Evolutionary conservation across 2,888 invertebrate species (phyloP).

Genomic region (Agrilus mali): DNA sequence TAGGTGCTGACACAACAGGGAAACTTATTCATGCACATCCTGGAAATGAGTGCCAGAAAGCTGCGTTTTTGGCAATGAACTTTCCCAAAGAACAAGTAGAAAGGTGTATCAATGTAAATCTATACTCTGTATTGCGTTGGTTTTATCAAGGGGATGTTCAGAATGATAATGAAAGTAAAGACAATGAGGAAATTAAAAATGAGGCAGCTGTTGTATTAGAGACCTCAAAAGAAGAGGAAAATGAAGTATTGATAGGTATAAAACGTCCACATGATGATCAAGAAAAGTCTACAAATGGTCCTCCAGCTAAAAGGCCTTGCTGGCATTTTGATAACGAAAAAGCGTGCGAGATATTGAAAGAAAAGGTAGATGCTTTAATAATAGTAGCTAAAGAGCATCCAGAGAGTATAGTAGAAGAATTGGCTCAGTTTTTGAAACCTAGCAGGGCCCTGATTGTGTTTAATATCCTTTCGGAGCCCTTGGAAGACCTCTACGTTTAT

Average conservation of each 20-base stretch:
- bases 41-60: constrained; percentile 68
- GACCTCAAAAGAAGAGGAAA: constrained; percentile 5
- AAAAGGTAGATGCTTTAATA: constrained; percentile 61
- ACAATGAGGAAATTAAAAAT: not conserved
- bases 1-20: constrained; percentile 52
- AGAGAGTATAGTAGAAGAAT: constrained; percentile 56
- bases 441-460: constrained; percentile 81
- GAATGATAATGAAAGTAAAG: not conserved
- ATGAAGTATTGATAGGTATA: constrained; percentile 4
- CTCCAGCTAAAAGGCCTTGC: constrained; percentile 40
- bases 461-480: constrained; percentile 65
- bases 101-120: constrained; percentile 61
- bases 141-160: constrained; percentile 39
- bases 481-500: constrained; percentile 70
- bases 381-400: constrained; percentile 82
- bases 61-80: constrained; percentile 68
- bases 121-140: constrained; percentile 60
- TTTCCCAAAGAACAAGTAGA: constrained; percentile 56
- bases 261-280: not conserved
- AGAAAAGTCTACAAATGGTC: constrained; percentile 7
- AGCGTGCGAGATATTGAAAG: constrained; percentile 47
- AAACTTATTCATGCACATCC: constrained; percentile 65
- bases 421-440: constrained; percentile 64
- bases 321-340: constrained; percentile 59
- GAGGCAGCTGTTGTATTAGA: constrained; percentile 3